phyloP scores from a whole-genome alignment of 2,888 invertebrate species.

The Phyllotreta cruciferae region DNA sequence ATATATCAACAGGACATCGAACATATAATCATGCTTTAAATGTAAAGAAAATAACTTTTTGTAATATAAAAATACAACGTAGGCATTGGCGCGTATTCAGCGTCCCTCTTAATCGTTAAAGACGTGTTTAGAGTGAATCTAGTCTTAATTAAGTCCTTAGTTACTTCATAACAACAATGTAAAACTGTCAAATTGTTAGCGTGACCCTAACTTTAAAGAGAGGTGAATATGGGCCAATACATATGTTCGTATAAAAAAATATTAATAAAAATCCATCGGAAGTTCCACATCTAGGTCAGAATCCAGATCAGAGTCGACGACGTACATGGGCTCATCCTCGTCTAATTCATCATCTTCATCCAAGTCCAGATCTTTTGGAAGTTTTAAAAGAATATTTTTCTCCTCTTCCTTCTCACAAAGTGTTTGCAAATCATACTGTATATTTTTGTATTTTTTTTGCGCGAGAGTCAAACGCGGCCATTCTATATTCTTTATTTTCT shows the following conservation, averaged over 20 bases:
- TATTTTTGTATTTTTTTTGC: conserved; percentile 48
- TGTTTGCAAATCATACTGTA: conserved; percentile 50
- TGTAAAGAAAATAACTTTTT: no score
- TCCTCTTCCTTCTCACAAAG: conserved; percentile 46
- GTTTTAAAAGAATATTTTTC: conserved; percentile 42
- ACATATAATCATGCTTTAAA: no score
- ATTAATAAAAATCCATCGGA: conserved; percentile 32
- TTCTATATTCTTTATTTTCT: conserved; percentile 45
- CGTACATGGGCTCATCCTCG: conserved; percentile 38
- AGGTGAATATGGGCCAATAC: no score
- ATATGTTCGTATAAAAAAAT: conserved; percentile 2
- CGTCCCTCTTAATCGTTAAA: not conserved
- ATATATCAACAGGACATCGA: no score
- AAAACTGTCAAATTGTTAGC: no score
- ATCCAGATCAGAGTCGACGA: conserved; percentile 47
- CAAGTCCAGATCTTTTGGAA: conserved; percentile 38
- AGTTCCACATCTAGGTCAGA: conserved; percentile 48
- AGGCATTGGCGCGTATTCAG: no score
- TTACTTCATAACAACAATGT: no score
- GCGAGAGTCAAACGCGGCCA: conserved; percentile 52
- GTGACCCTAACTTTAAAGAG: no score
- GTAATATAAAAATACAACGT: no score
- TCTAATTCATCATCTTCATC: conserved; percentile 37
- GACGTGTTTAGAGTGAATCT: not conserved
- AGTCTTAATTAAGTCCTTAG: no score